These are phyloP conservation scores for Phengaris alcon DNA, from an alignment of 2,888 invertebrate genomes.

Conservation along the genomic window DNA sequence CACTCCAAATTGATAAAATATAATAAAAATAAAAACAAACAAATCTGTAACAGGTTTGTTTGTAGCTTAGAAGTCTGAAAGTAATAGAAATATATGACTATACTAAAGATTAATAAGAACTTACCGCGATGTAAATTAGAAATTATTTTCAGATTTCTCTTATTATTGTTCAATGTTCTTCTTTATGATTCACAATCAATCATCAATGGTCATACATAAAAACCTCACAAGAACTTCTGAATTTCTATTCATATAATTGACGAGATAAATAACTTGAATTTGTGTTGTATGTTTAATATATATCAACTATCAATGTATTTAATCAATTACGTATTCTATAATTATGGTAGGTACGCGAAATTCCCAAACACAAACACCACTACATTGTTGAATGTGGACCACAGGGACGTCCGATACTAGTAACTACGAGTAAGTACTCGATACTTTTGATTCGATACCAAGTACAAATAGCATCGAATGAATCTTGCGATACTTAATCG, in stretches of 20 bases:
- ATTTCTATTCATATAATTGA: not conserved
- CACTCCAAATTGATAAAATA: not conserved
- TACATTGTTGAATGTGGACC: too few species aligned
- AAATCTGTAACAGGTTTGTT: not conserved
- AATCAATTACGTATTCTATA: too few species aligned
- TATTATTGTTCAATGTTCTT: conserved; percentile 23
- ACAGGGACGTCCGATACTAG: not conserved
- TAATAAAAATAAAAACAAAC: not conserved
- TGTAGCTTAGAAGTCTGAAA: not conserved
- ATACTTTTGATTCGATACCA: too few species aligned
- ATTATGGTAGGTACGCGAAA: too few species aligned
- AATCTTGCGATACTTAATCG: too few species aligned
- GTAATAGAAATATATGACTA: not conserved
- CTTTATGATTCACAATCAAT: conserved; percentile 23
- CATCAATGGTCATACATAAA: conserved; percentile 3
- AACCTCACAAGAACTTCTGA: not conserved
- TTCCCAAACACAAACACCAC: too few species aligned
- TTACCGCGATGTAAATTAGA: conserved; percentile 35
- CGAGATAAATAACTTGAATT: too few species aligned
- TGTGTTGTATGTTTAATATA: too few species aligned
- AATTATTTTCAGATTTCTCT: conserved; percentile 32
- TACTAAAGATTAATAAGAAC: conserved; percentile 25
- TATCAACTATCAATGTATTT: too few species aligned
- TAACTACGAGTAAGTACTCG: not conserved
- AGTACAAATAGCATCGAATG: too few species aligned